Conservation (phyloP, 2,888 invertebrate species). For the Listrodromus nycthemerus region DNA sequence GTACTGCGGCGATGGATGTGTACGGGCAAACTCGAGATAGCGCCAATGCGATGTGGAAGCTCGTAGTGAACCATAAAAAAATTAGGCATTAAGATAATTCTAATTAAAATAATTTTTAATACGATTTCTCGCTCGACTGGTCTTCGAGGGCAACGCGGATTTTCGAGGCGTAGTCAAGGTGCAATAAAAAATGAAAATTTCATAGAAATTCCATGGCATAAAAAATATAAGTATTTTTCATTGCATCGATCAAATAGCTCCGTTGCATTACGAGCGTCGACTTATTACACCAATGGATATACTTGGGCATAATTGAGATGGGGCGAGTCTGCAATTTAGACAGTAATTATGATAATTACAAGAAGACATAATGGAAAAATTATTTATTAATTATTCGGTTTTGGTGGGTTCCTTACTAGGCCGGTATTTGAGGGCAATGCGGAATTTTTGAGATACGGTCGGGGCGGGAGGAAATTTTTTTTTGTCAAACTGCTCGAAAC, state of each 20-base stretch:
- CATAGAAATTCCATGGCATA: too few relatives aligned
- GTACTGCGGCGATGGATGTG: conserved; percentile 26
- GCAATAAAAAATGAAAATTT: too few relatives aligned
- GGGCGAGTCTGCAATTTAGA: background rate
- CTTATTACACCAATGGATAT: conserved; percentile 31
- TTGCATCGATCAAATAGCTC: conserved; percentile 64
- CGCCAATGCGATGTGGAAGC: background rate
- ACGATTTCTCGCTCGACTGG: too few relatives aligned
- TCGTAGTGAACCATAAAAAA: background rate
- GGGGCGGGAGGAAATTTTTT: too few relatives aligned
- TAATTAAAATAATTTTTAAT: too few relatives aligned
- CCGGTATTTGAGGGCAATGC: background rate
- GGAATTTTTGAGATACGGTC: background rate
- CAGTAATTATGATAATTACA: background rate
- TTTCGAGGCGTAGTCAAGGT: background rate
- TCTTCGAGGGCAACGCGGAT: background rate
- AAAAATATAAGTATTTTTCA: too few relatives aligned
- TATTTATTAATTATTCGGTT: too few relatives aligned
- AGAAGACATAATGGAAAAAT: too few relatives aligned
- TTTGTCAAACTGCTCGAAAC: too few relatives aligned
- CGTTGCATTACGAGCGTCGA: conserved; percentile 47
- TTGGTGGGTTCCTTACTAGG: too few relatives aligned
- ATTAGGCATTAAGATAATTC: background rate
- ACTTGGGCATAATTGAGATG: background rate
- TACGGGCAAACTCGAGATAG: background rate